Evolutionary conservation across 2,888 invertebrate genomes (phyloP), one percentile per base, ranked within the genome.

Genomic region (Stenoptilia bipunctidactyla): DNA sequence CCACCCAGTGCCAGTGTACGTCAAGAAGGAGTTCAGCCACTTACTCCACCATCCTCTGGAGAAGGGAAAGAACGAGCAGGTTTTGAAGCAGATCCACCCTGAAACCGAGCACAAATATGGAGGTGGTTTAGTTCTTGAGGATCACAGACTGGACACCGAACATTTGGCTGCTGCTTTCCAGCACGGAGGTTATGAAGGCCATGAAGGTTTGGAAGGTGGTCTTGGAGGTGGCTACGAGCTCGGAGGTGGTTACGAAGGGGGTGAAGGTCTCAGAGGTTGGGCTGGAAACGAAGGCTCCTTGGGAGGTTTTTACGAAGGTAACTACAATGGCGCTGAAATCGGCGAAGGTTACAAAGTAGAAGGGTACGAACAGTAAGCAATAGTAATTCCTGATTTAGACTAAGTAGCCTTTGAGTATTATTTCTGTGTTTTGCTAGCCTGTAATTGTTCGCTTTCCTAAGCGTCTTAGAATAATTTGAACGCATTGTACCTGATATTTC

Each of bases 1-100:
- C 74, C 90, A 90, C 55, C 86, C 90, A 0, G 89, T 90, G 1
- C 90, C 90, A 1, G 89, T 89, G 0, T 89, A 89, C 66, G 82
- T 89, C 4, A 89, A 89, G 72, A 88, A 89, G 53, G 89, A 89
- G 54, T 86, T 89, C 66, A 85, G 85, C 52, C 88, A 90, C 59
- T 68, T 88, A 43, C 58, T 89, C 2, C 85, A 89, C 52, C 88
- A 90, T 53, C 89, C 89, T 2, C 67, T 90, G 40, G 87, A 88
- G 55, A 85, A 87, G 51, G 89, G 89, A 38, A 85, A 86, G 50
- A 85, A 84, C 51, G 88, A 88, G 52, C 85, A 86, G 48, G 85
- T 85, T 55, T 58, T 88, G 52, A 88, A 88, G 55, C 75, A 76
- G 46, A 73, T 88, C 50, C 88, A 88, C 56, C 88, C 88, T 1